phyloP scores from a whole-genome alignment of 2,888 invertebrate species.

The Lacanobia wlatinum region DNA sequence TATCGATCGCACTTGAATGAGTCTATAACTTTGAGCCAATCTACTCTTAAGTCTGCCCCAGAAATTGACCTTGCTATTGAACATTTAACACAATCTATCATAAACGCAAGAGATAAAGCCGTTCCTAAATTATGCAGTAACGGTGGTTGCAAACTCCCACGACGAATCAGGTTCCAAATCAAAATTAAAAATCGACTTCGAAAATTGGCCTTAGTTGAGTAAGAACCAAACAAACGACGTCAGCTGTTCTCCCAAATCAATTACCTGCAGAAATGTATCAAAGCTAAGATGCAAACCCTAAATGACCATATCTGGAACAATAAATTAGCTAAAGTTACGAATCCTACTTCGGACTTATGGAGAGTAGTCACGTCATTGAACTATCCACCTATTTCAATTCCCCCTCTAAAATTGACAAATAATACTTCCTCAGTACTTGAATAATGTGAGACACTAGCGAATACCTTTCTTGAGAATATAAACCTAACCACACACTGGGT shows the following conservation, averaged over 20 bases:
- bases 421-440: background rate
- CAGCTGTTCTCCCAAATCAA: background rate
- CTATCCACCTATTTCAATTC: background rate
- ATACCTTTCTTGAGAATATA: too few relatives aligned
- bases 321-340: background rate
- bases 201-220: background rate
- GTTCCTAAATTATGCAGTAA: background rate
- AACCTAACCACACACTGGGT: too few relatives aligned
- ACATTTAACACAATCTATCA: too few relatives aligned
- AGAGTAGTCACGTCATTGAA: background rate
- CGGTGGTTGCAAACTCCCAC: background rate
- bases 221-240: background rate
- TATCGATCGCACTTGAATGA: too few relatives aligned
- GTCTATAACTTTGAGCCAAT: too few relatives aligned
- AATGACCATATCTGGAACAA: background rate
- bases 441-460: too few relatives aligned
- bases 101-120: too few relatives aligned
- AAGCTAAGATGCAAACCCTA: background rate
- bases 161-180: too few relatives aligned
- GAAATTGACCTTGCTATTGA: background rate
- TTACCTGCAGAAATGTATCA: background rate
- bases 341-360: background rate
- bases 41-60: background rate
- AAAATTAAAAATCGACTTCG: background rate
- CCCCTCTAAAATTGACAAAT: background rate